These are phyloP conservation scores for Lynx canadensis DNA, from an alignment of 2,113 vertebrate genomes.

Conservation along the genomic window DNA sequence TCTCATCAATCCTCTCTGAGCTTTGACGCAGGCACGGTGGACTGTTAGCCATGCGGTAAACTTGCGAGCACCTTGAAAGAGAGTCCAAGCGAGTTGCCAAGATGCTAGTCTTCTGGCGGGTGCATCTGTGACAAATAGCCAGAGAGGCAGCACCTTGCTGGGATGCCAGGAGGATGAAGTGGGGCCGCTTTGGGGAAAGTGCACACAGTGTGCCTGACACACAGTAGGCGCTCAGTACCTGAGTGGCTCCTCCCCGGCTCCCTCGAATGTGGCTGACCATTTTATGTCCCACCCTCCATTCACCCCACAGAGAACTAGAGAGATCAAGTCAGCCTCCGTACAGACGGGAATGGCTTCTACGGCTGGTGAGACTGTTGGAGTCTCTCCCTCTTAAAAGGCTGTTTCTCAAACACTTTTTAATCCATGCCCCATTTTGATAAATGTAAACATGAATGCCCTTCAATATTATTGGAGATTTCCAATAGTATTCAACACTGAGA, in stretches of 20 bases:
- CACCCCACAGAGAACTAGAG: neutral
- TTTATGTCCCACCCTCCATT: neutral
- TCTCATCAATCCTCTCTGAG: neutral
- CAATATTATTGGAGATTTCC: conserved; percentile 18
- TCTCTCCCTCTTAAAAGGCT: neutral
- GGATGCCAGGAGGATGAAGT: neutral
- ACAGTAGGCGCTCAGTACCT: rapidly evolving
- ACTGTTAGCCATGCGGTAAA: neutral
- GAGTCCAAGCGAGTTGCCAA: neutral
- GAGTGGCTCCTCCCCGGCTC: neutral
- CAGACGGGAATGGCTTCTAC: neutral
- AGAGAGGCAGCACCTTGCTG: rapidly evolving
- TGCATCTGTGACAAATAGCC: neutral
- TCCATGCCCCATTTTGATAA: neutral
- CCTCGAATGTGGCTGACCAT: neutral
- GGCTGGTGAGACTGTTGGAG: neutral
- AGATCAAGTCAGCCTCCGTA: neutral
- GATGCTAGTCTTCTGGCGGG: neutral
- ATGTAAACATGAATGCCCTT: neutral
- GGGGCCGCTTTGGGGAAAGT: neutral
- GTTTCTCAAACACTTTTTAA: neutral
- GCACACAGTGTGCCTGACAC: rapidly evolving
- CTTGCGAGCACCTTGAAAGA: neutral
- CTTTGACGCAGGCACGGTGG: neutral
- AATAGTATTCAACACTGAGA: neutral